phyloP scores from a whole-genome alignment of 2,113 vertebrate genomes.

The Periophthalmus modestus region DNA sequence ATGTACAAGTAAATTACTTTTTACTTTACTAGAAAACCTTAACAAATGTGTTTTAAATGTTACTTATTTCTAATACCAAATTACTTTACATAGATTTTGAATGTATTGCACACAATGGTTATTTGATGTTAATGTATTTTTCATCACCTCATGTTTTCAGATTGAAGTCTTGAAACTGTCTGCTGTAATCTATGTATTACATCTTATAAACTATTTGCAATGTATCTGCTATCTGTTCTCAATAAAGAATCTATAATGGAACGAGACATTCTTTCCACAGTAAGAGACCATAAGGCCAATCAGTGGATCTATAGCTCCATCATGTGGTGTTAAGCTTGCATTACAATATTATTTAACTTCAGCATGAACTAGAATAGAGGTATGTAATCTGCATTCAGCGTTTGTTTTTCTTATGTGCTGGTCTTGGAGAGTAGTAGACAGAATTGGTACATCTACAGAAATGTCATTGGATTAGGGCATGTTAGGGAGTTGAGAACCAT shows the following conservation, averaged over 20 bases:
- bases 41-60: not conserved
- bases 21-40: not conserved
- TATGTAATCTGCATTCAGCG: not conserved
- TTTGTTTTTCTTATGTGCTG: not conserved
- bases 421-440: not conserved
- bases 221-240: slow-evolving; percentile 41
- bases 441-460: not conserved
- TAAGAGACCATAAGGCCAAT: not conserved
- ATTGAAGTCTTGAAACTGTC: slow-evolving; percentile 18
- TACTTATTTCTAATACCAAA: not conserved
- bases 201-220: slow-evolving; percentile 43
- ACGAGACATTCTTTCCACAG: slow-evolving; percentile 3
- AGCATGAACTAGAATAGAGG: not conserved
- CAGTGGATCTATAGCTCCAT: slow-evolving; percentile 13
- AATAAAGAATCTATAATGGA: slow-evolving; percentile 40
- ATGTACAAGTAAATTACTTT: not conserved
- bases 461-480: not conserved
- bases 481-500: too few relatives aligned
- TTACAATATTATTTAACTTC: not conserved
- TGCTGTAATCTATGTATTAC: slow-evolving; percentile 43
- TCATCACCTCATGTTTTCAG: slow-evolving; percentile 6
- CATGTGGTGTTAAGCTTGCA: slow-evolving; percentile 13
- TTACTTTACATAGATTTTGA: not conserved
- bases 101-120: not conserved
- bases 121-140: slow-evolving; percentile 4